Base-by-base conservation (phyloP, 2,113 vertebrate genomes). In the Pangasianodon hypophthalmus region DNA sequence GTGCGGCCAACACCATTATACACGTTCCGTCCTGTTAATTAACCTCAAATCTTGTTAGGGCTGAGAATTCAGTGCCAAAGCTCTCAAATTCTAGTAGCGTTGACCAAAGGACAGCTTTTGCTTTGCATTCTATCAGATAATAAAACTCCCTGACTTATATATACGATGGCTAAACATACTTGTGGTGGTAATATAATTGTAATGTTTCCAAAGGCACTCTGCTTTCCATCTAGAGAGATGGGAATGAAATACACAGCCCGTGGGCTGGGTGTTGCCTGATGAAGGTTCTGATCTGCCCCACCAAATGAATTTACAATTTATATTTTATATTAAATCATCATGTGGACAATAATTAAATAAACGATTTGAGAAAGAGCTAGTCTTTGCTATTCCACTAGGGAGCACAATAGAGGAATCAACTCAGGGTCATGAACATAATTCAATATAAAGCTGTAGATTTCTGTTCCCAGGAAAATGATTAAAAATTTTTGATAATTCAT, bases 1-100 rank as follows among this genome's bases (percentile, higher is more conserved):
- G 56, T 90, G 85, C 60, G 80, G 87, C 84, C 84, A 91, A 95
- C 92, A 92, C 92, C 92, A 94, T 95, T 95, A 93, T 93, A 91
- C 73, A 69, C 92, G 26, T 88, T 93, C 88, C 94, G 93, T 94
- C 94, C 90, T 90, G 88, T 90, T 94, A 94, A 96, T 95, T 94
- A 95, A 93, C 92, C 87, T 80, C 77, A 60, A 19, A 77, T 92
- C 90, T 92, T 75, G 91, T 94, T 94, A 94, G 80, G 94, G 92
- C 93, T 88, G 91, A 94, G 91, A 93, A 90, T 80, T 4, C 89
- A 37, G 56, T 87, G 91, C 88, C 90, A 84, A 92, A 95, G 93
- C 92, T 85, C 85, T 80, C 80, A 64, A 82, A 92, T 90, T 93
- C 92, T 29, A 60, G 92, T 92, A 91, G 46, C 86, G 89, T 93